Evolutionary conservation across 1,140 invertebrate genomes (phyloP), one percentile per base, ranked within the genome.

Genomic region (Euwallacea fornicatus): DNA sequence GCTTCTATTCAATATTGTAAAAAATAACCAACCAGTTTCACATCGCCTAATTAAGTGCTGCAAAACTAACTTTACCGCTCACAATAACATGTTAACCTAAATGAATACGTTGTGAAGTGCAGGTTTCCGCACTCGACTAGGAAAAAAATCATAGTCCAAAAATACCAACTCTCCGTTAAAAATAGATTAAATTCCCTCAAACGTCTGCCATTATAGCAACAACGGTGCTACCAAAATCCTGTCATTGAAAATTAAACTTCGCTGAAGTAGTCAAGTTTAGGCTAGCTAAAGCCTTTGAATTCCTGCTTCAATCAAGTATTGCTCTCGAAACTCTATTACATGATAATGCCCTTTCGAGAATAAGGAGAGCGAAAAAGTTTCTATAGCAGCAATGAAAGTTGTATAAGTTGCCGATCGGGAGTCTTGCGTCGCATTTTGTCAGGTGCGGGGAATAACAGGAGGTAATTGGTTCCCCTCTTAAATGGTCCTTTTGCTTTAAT

Each of bases 331-430:
- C 47, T 66, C 63, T 53, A 66, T 66, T 55, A 55, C 63, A 66
- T 66, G 63, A 66, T 66, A 66, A 66, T 66, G 63, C 47, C 47
- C 43, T 55, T 46, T 63, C 44, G 61, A 63, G 61, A 63, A 63
- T 46, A 44, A 13, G 61, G 50, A 66, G 54, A 55, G 41, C 47
- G 63, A 66, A 66, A 55, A 55, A 66, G 11, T 66, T 66, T 66
- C 63, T 41, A 66, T 66, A 43, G 63, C 21, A 7, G 33, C 47
- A 66, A 66, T 66, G 47, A 66, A 66, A 66, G 10, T 66, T 55
- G 63, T 66, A 42, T 66, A 16, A 33, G 21, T 4, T 33, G 21
- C 21, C 21, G 21, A 33, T 33, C 21, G 21, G 21, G 21, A 33
- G 4, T 33, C 21, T 33, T 33, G 21, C 1, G 21, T 42, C 8